A percentile compares a stretch with the other conserved stretches of the same genome.
Conservation (phyloP, 2,888 invertebrate species). For the Epicampocera succincta region DNA sequence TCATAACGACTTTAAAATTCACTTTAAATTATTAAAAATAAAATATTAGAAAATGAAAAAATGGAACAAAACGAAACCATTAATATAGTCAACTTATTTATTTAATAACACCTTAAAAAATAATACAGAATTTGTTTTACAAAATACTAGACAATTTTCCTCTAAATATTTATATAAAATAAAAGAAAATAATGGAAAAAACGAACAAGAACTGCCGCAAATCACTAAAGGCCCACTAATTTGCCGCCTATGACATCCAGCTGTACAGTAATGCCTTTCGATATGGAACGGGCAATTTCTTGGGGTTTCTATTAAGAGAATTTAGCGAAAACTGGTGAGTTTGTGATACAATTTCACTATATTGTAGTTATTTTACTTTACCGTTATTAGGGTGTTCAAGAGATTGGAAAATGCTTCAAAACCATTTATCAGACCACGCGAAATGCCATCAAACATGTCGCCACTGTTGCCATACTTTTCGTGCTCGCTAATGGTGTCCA, state of each 20-base stretch:
- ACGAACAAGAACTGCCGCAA: neutral
- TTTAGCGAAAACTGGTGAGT: neutral
- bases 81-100: slow-evolving; percentile 47
- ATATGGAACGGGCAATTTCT: slow-evolving; percentile 77
- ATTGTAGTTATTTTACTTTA: slow-evolving; percentile 80
- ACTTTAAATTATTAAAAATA: slow-evolving; percentile 2
- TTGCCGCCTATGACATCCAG: slow-evolving; percentile 79
- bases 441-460: slow-evolving; percentile 85
- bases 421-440: slow-evolving; percentile 86
- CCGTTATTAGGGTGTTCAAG: slow-evolving; percentile 85
- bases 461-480: slow-evolving; percentile 91
- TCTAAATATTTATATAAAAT: slow-evolving; percentile 29
- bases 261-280: slow-evolving; percentile 79
- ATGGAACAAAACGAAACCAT: slow-evolving; percentile 30
- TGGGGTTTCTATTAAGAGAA: slow-evolving; percentile 77
- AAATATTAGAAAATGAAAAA: neutral
- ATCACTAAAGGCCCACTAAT: slow-evolving; percentile 78
- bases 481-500: slow-evolving; percentile 88
- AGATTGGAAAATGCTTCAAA: slow-evolving; percentile 87
- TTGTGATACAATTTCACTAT: neutral
- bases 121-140: slow-evolving; percentile 58
- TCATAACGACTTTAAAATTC: neutral
- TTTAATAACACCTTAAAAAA: slow-evolving; percentile 47
- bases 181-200: slow-evolving; percentile 37
- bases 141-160: slow-evolving; percentile 48